Base-by-base conservation (phyloP, 2,888 invertebrate species). In the Atrina japonica region DNA sequence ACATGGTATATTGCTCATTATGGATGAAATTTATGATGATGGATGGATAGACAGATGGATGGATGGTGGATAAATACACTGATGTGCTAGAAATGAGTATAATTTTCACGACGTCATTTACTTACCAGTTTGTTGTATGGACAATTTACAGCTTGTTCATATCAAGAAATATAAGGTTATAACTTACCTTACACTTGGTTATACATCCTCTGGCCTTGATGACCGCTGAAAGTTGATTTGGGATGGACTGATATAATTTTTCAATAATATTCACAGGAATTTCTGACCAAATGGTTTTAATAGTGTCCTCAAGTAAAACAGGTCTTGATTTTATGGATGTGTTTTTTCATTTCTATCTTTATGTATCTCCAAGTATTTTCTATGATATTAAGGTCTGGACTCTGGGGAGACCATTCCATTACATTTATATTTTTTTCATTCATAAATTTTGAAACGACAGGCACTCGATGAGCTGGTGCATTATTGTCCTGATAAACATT, bases 171-270 rank as follows among this genome's bases (percentile, higher is more conserved):
- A 52, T 27, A 21, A 3, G 27, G 23, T 23, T 3, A 3, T 25
- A 27, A 52, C 52, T 23, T 52, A 52, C 52, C 21, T 52, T 27
- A 52, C 14, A 52, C 52, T 52, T 52, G 16, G 52, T 52, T 52
- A 52, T 52, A 27, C 27, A 27, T 52, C 52, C 52, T 52, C 27
- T 52, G 0, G 52, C 52, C 27, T 52, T 52, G 1, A 23, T 52
- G 25, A 52, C 53, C 5, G 35, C 35, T 35, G 35, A 35, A 5
- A 35, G 35, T 35, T 11, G 5, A 35, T 35, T 35, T 35, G 35
- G 35, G 35, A 35, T 35, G 35, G 35, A 35, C 35, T 35, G 35
- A 35, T 35, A 5, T 7, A 35, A 35, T 35, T 35, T 35, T 35
- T 35, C 35, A 35, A 35, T 11, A 11, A 35, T 5, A 35, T 35